Evolutionary conservation across 2,113 vertebrate species (phyloP), one percentile per base, ranked within the genome.

Genomic region (Spizaetus ornatus): DNA sequence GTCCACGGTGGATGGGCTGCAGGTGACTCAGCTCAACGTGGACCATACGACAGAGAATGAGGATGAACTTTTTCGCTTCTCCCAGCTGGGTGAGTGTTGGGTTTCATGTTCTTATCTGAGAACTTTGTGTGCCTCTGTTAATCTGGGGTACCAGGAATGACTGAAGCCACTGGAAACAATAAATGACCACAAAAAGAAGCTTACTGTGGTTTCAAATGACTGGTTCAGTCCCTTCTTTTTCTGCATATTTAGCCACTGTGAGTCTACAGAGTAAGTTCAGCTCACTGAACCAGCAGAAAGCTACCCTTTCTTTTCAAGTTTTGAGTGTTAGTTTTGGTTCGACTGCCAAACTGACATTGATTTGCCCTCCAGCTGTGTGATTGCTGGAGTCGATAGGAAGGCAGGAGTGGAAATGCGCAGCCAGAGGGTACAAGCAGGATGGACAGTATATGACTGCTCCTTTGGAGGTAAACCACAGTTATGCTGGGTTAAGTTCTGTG

Each of bases 31-130:
- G 97, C 99, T 99, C 62, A 99, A 99, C 1, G 98, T 99, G 56
- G 99, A 99, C 47, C 99, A 99, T 92, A 99, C 98, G 1, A 99
- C 99, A 0, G 99, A 99, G 91, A 99, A 99, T 0, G 99, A 99
- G 79, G 99, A 99, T 5, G 99, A 99, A 95, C 98, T 99, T 72
- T 98, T 99, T 95, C 98, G 99, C 72, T 98, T 99, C 53, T 98
- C 99, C 2, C 99, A 99, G n/a, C 98, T 99, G 90, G 99, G 99
- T 99, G 86, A 98, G 98, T 85, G 13, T 23, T 70, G 56, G 13
- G 12, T 66, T 79, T 86, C 6, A 0, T 22, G 38, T 84, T 88
- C 82, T 80, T 65, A 70, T 45, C 34, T 17, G 40, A 85, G 70
- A 83, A 25, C 48, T 48, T 83, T 0, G 0, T 8, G 7, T 70